Percentiles rank a stretch among this genome's conserved stretches.
These are phyloP conservation scores for Okamejei kenojei DNA, from an alignment of 2,797 vertebrate species.

Conservation along the genomic window DNA sequence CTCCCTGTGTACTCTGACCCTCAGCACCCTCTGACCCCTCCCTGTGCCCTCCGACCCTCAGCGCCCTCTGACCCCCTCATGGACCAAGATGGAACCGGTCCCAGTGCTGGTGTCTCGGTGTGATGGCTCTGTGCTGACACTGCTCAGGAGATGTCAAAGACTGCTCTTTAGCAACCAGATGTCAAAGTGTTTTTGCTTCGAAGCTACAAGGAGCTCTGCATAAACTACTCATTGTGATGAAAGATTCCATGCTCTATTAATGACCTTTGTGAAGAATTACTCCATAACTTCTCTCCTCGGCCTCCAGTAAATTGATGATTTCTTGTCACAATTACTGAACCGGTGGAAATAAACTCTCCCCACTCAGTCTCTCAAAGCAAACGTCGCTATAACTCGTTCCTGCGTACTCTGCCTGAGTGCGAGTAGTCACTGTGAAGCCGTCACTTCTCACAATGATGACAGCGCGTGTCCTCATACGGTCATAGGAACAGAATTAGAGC, in stretches of 20 bases:
- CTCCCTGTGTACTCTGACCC: too few relatives aligned
- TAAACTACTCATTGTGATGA: slow-evolving; percentile 2
- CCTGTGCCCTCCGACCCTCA: too few relatives aligned
- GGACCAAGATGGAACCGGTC: background rate
- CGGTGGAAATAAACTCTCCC: background rate
- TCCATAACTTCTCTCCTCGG: background rate
- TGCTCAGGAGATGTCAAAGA: background rate
- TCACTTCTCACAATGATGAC: background rate
- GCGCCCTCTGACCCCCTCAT: background rate
- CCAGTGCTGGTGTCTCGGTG: background rate
- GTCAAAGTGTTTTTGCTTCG: background rate
- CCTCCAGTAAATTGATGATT: slow-evolving; percentile 15
- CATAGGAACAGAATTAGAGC: too few relatives aligned
- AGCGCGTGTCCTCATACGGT: too few relatives aligned
- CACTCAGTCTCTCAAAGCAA: background rate
- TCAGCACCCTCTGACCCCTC: too few relatives aligned
- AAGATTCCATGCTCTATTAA: background rate
- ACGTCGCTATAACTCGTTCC: background rate
- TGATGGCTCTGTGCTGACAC: background rate
- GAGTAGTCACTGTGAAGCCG: background rate
- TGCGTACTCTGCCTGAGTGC: background rate
- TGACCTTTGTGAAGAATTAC: background rate
- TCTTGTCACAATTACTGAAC: background rate
- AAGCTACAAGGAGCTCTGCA: background rate
- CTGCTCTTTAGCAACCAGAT: background rate